Percentiles rank a stretch among this genome's conserved stretches.
phyloP scores from a whole-genome alignment of 2,888 invertebrate species.

The Himalopsyche japonica region DNA sequence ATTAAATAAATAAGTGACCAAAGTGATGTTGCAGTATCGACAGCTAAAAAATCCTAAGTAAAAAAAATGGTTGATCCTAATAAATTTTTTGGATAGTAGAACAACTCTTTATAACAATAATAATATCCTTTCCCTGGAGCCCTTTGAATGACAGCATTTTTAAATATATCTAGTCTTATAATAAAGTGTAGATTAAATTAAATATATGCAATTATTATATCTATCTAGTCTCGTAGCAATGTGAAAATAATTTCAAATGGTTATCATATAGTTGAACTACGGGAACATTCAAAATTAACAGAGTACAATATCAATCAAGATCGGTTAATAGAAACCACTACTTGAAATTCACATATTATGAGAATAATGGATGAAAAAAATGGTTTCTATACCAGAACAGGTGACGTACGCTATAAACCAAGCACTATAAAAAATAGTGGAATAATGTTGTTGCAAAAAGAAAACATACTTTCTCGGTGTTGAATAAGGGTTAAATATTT shows the following conservation, averaged over 20 bases:
- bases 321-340: background rate
- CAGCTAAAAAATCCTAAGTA: too few relatives aligned
- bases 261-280: background rate
- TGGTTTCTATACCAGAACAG: background rate
- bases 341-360: background rate
- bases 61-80: too few relatives aligned
- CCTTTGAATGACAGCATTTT: background rate
- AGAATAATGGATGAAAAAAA: background rate
- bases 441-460: background rate
- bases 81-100: too few relatives aligned
- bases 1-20: background rate
- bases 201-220: conserved; percentile 1
- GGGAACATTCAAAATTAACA: background rate
- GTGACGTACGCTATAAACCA: background rate
- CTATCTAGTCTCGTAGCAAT: background rate
- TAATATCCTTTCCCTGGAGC: too few relatives aligned
- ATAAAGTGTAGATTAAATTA: background rate
- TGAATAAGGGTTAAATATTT: background rate
- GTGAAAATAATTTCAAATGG: background rate
- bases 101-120: too few relatives aligned
- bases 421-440: background rate
- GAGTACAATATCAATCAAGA: background rate
- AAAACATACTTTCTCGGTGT: background rate
- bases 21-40: background rate
- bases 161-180: background rate